Conservation (phyloP, 1,140 invertebrate genomes). For the Phortica variegata region DNA sequence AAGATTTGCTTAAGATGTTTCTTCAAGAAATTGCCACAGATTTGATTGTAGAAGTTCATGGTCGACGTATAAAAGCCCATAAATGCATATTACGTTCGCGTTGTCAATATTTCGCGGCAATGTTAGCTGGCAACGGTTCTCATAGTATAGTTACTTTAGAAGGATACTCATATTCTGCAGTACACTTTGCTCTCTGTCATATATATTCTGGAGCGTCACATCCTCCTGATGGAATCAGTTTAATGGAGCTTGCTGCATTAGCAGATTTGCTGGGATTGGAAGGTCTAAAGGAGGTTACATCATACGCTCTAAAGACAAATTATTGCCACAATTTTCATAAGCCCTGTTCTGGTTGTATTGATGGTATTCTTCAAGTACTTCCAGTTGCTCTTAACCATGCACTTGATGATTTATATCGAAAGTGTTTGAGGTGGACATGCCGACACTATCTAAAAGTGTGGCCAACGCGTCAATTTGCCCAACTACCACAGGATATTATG, state of each 20-base stretch:
- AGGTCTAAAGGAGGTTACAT: constrained; percentile 86
- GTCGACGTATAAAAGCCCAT: constrained; percentile 78
- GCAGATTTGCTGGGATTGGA: constrained; percentile 86
- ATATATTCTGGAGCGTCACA: constrained; percentile 88
- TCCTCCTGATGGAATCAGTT: constrained; percentile 78
- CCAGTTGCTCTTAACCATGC: constrained; percentile 79
- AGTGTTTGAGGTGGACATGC: constrained; percentile 82
- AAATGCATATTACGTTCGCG: constrained; percentile 86
- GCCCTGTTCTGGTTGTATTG: constrained; percentile 75
- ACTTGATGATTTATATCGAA: constrained; percentile 82
- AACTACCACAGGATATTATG: constrained; percentile 75
- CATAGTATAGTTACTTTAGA: constrained; percentile 80
- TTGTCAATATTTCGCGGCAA: constrained; percentile 88
- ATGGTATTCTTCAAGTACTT: constrained; percentile 80
- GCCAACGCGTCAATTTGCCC: constrained; percentile 82
- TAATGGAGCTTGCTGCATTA: constrained; percentile 81
- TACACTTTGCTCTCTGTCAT: constrained; percentile 87
- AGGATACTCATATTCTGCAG: constrained; percentile 79
- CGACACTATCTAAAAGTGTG: constrained; percentile 81
- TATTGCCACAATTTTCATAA: constrained; percentile 77
- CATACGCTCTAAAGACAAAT: constrained; percentile 81
- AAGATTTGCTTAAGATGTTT: constrained; percentile 86
- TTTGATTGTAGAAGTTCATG: constrained; percentile 77
- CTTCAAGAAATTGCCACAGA: constrained; percentile 84
- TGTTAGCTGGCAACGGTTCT: constrained; percentile 80